Conservation (phyloP, 2,113 vertebrate species). For the Phylloscopus whistleri region DNA sequence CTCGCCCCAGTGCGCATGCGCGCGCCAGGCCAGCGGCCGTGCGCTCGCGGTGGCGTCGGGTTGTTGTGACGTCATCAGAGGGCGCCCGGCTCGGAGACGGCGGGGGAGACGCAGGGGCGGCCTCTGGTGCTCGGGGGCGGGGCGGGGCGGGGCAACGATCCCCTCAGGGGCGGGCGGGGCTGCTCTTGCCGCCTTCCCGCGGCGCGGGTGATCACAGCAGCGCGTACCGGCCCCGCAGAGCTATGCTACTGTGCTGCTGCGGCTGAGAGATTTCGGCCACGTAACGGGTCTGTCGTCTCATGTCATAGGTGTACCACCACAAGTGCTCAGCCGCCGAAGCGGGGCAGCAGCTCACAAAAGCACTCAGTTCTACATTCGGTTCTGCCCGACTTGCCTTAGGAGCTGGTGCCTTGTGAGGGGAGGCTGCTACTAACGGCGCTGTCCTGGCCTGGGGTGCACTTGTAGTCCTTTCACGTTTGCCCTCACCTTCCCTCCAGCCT, state of each 20-base stretch:
- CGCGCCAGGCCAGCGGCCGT: too few relatives aligned
- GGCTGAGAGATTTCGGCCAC: fast-evolving
- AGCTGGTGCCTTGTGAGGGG: fast-evolving
- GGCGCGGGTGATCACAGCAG: fast-evolving
- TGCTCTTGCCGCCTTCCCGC: too few relatives aligned
- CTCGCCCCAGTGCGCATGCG: constrained; percentile 11
- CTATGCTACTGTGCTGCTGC: fast-evolving
- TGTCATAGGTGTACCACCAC: fast-evolving
- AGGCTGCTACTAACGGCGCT: fast-evolving
- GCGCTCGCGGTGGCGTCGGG: neutral
- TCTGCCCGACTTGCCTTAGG: fast-evolving
- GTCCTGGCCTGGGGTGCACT: fast-evolving
- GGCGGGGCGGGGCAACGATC: neutral
- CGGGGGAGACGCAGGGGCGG: neutral
- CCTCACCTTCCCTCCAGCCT: fast-evolving
- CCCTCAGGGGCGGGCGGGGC: neutral
- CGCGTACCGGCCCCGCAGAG: fast-evolving
- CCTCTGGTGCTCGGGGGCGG: neutral
- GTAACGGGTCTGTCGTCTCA: fast-evolving
- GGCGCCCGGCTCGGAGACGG: neutral
- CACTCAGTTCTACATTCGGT: fast-evolving
- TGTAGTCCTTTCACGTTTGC: fast-evolving
- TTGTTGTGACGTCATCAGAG: neutral
- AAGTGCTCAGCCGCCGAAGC: fast-evolving
- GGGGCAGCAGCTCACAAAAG: too few relatives aligned